Evolutionary conservation across 30 jellyfish, hydroid and myxozoan species (phyloP).

Genomic region (Clytia hemisphaerica): DNA sequence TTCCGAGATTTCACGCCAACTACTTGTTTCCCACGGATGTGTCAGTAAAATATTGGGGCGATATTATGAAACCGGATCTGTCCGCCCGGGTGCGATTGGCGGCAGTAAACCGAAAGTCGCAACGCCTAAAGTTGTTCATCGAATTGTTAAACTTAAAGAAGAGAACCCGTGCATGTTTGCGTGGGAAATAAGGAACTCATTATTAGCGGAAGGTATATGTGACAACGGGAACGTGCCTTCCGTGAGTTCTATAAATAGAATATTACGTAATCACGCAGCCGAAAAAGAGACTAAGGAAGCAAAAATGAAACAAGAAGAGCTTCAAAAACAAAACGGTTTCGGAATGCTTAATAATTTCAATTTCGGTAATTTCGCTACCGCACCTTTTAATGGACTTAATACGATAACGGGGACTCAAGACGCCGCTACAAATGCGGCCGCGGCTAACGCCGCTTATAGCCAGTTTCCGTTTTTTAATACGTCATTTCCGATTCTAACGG

Average conservation of each 20-base stretch:
- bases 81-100: conserved; percentile 99
- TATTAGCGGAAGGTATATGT: conserved; percentile 88
- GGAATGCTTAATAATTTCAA: conserved; percentile 84
- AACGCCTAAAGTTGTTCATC: conserved; percentile 91
- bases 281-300: conserved; percentile 96
- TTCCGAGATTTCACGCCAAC: conserved; percentile 91
- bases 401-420: conserved; percentile 67
- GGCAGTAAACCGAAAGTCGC: conserved; percentile 99
- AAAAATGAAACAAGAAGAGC: conserved; percentile 85
- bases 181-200: conserved; percentile 90
- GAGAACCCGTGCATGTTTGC: conserved; percentile 99
- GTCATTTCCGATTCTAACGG: conserved; percentile 85
- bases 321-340: conserved; percentile 78
- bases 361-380: conserved; percentile 85
- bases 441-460: conserved; percentile 12
- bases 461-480: conserved; percentile 92
- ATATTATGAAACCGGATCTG: conserved; percentile 96
- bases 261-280: conserved; percentile 93
- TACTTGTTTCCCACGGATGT: conserved; percentile 96
- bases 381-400: conserved; percentile 67
- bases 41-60: conserved; percentile 98
- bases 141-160: conserved; percentile 89
- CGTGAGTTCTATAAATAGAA: conserved; percentile 91
- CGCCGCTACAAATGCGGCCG: too few species aligned
- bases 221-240: conserved; percentile 90